Evolutionary conservation across 2,888 invertebrate genomes (phyloP), one percentile per base, ranked within the genome.

Genomic region (Cosmorhoe ocellata): DNA sequence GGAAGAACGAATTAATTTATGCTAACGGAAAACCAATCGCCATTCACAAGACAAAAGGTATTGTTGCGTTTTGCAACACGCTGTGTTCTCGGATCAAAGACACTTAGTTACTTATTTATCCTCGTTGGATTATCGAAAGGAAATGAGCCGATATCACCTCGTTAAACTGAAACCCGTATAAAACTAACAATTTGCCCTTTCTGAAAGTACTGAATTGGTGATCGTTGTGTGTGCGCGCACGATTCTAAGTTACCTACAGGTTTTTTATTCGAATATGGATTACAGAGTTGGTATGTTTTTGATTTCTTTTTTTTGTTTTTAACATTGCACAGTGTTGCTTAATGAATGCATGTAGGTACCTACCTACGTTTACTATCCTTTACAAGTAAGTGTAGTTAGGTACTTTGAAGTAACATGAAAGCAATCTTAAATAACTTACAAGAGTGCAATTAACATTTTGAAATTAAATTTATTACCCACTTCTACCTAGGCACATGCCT

Each of bases 101-200:
- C 32, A 42, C 30, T 55, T 56, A 45, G 27, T 63, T 68, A 7
- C 28, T 65, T n/a, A n/a, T 72, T 74, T 71, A 67, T 70, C 71
- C 67, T 69, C 63, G 58, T 66, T 54, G 61, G 60, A 68, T 75
- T 71, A 79, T 73, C 71, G 58, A 69, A 69, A 76, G 78, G 79
- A 81, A 78, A 74, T 62, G 60, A 44, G 48, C 47, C 61, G 68
- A 71, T 73, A 74, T 65, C 63, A 66, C 57, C 61, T 69, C 41
- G 47, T 61, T 60, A 66, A 18, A 61, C 63, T 62, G 52, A 63
- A 63, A 55, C 58, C 57, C 53, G 52, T 74, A 76, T 79, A 80
- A 69, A 79, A 70, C 58, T 64, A 59, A 68, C 51, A 33, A 33
- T 33, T 13, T 32, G 37, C 27, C 33, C 28, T 32, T n/a, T 47